Percentiles rank a stretch among this genome's conserved stretches.
Conservation (phyloP, 2,113 vertebrate genomes). For the Dunckerocampus dactyliophorus region DNA sequence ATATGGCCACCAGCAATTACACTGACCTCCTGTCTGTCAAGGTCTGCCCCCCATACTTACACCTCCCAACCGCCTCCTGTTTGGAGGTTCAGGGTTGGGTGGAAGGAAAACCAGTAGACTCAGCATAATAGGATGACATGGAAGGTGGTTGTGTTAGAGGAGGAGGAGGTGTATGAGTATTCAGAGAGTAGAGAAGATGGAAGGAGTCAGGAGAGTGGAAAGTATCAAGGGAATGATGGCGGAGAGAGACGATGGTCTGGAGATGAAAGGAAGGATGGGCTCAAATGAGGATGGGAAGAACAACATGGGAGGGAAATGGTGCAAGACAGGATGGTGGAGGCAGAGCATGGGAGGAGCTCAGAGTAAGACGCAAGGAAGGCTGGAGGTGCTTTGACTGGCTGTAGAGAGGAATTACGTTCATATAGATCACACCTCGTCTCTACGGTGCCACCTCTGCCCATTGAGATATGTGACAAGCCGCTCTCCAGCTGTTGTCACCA, state of each 20-base stretch:
- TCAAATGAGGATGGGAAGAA: neutral
- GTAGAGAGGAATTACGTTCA: constrained; percentile 49
- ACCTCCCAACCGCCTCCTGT: constrained; percentile 96
- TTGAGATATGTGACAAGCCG: constrained; percentile 50
- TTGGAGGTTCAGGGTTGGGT: constrained; percentile 34
- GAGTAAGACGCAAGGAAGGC: neutral
- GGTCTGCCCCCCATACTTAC: constrained; percentile 85
- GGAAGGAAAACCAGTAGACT: constrained; percentile 2
- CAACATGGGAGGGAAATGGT: neutral
- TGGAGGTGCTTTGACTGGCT: constrained; percentile 26
- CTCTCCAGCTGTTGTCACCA: constrained; percentile 47
- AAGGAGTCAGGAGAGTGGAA: neutral
- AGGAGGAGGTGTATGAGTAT: neutral
- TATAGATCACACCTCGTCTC: constrained; percentile 25
- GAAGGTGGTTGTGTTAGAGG: neutral
- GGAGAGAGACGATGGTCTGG: neutral
- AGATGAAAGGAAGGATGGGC: neutral
- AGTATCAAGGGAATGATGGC: neutral
- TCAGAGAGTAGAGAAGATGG: neutral
- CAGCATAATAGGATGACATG: neutral
- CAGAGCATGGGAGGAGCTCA: neutral
- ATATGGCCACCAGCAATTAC: constrained; percentile 99
- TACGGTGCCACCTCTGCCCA: constrained; percentile 22
- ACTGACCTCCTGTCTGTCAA: constrained; percentile 99
- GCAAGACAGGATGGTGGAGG: constrained; percentile 1